A percentile compares a stretch with the other conserved stretches of the same genome.
phyloP scores from a whole-genome alignment of 2,113 vertebrate genomes.

The Stigmatopora nigra region DNA sequence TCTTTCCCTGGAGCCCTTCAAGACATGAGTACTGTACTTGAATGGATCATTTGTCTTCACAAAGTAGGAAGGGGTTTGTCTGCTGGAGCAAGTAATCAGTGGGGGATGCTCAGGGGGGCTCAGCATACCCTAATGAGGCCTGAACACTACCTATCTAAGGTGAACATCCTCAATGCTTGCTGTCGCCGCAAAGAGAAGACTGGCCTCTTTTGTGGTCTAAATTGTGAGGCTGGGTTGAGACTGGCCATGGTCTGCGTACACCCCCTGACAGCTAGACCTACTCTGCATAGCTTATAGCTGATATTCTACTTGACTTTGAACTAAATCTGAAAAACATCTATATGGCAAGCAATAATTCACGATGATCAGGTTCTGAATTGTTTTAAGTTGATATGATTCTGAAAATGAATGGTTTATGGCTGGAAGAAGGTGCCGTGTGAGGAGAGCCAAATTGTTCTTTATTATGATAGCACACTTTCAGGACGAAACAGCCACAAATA shows the following conservation, averaged over 20 bases:
- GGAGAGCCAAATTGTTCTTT: neutral
- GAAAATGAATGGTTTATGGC: constrained; percentile 11
- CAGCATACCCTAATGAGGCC: constrained; percentile 48
- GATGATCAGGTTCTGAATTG: constrained; percentile 9
- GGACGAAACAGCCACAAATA: neutral
- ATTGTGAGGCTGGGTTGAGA: constrained; percentile 17
- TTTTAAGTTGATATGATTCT: constrained; percentile 10
- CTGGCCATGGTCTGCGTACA: constrained; percentile 26
- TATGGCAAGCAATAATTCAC: constrained; percentile 26
- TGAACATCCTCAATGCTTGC: constrained; percentile 58
- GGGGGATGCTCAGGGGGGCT: constrained; percentile 47
- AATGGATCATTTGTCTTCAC: constrained; percentile 66
- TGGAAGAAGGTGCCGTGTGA: neutral
- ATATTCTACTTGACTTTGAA: constrained; percentile 5
- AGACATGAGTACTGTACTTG: constrained; percentile 64
- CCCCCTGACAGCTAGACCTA: constrained; percentile 27
- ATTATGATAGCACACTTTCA: neutral
- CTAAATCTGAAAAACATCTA: constrained; percentile 8
- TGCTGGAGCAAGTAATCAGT: constrained; percentile 61
- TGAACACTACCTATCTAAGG: constrained; percentile 69
- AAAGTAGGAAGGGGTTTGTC: constrained; percentile 70
- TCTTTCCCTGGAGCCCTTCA: constrained; percentile 64
- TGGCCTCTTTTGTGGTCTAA: constrained; percentile 64
- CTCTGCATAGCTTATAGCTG: constrained; percentile 9
- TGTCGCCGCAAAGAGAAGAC: constrained; percentile 58